Conservation (phyloP, 2,888 invertebrate genomes). For the Bhutanitis thaidina region DNA sequence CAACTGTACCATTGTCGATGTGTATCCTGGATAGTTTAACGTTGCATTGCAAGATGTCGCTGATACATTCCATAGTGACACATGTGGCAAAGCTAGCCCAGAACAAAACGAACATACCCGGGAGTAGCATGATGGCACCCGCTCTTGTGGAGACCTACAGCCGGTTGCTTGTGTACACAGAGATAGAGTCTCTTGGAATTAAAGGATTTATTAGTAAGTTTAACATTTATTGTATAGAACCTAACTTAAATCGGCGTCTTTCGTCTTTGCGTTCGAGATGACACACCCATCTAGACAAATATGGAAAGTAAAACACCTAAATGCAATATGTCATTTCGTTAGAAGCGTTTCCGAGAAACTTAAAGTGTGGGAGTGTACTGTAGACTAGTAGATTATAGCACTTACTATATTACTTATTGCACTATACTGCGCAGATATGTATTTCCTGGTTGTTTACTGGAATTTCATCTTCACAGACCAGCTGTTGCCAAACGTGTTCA, state of each 20-base stretch:
- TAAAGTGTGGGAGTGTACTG: too few species aligned
- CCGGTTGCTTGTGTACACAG: slow-evolving; percentile 94
- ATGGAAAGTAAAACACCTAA: too few species aligned
- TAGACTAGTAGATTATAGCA: too few species aligned
- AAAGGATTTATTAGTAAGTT: slow-evolving; percentile 95
- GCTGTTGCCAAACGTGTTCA: slow-evolving; percentile 93
- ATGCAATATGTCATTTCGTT: too few species aligned
- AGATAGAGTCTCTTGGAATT: slow-evolving; percentile 97
- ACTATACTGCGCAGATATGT: too few species aligned
- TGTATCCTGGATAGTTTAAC: slow-evolving; percentile 95
- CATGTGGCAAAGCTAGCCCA: slow-evolving; percentile 95
- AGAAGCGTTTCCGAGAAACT: too few species aligned
- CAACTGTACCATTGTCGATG: slow-evolving; percentile 94
- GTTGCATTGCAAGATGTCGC: slow-evolving; percentile 96
- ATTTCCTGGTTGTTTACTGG: too few species aligned
- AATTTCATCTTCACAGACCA: slow-evolving; percentile 79
- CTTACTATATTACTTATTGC: too few species aligned
- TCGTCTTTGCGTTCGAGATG: too few species aligned
- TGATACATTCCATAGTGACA: slow-evolving; percentile 90
- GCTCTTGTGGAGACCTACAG: slow-evolving; percentile 97
- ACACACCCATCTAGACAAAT: too few species aligned
- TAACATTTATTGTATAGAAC: too few species aligned
- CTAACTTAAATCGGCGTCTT: too few species aligned
- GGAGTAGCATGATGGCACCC: slow-evolving; percentile 85
- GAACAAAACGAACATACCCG: slow-evolving; percentile 89